phyloP scores from a whole-genome alignment of 2,888 invertebrate genomes.

The Acrobasis suavella region DNA sequence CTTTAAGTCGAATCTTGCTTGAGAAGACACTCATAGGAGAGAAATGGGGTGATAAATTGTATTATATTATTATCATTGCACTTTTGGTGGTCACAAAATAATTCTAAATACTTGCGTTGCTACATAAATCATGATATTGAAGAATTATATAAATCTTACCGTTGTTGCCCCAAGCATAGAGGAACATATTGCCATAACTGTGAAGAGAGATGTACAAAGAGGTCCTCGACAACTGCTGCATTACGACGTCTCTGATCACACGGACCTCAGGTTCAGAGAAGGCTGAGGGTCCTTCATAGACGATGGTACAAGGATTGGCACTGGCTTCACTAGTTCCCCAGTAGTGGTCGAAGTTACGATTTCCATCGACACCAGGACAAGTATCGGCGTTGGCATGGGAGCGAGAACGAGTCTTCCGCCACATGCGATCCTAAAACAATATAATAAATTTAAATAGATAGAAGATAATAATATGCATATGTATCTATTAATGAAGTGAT shows the following conservation, averaged over 20 bases:
- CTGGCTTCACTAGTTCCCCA: conserved; percentile 84
- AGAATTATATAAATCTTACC: conserved; percentile 43
- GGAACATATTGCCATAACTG: conserved; percentile 86
- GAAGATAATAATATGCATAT: too few species aligned
- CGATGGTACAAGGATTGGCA: conserved; percentile 82
- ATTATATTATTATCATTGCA: too few species aligned
- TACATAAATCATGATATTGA: too few species aligned
- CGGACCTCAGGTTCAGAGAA: conserved; percentile 87
- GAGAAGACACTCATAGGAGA: too few species aligned
- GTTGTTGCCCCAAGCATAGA: conserved; percentile 88
- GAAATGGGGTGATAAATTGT: too few species aligned
- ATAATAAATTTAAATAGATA: background rate
- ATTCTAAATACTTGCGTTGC: too few species aligned
- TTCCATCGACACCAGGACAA: conserved; percentile 89
- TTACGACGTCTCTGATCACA: conserved; percentile 81
- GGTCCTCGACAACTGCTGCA: conserved; percentile 72
- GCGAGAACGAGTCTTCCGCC: conserved; percentile 87
- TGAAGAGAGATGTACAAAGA: conserved; percentile 89
- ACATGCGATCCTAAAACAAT: conserved; percentile 80
- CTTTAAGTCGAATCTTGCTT: too few species aligned
- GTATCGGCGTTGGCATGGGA: conserved; percentile 56
- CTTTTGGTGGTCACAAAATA: too few species aligned
- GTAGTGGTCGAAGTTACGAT: conserved; percentile 88
- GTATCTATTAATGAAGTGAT: too few species aligned
- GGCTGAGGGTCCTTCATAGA: conserved; percentile 83